Evolutionary conservation across 2,113 vertebrate species (phyloP).

Genomic region (Coregonus clupeaformis): DNA sequence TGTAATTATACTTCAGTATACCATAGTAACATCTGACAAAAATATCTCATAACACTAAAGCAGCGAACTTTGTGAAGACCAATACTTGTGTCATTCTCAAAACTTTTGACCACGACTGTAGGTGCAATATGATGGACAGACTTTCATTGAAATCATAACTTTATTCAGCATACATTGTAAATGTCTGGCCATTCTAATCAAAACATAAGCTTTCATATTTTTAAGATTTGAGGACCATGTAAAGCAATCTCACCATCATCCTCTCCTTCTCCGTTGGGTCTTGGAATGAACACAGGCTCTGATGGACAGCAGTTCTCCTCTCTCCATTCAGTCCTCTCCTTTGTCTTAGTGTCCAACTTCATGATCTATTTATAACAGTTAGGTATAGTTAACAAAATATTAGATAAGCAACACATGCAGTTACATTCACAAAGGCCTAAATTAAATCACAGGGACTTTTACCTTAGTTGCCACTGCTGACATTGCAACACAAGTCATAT

Average conservation of each 20-base stretch:
- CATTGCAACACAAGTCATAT: slow-evolving; percentile 72
- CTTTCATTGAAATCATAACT: background rate
- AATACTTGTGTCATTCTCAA: no score
- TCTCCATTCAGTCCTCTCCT: slow-evolving; percentile 73
- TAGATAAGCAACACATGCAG: background rate
- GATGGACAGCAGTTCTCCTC: slow-evolving; percentile 80
- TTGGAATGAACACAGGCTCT: slow-evolving; percentile 84
- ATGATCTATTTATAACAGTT: slow-evolving; percentile 68
- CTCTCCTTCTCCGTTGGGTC: slow-evolving; percentile 79
- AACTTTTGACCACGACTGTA: no score
- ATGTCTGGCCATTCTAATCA: background rate
- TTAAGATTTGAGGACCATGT: background rate
- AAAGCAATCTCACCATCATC: slow-evolving; percentile 83
- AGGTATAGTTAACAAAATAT: background rate
- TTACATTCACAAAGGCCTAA: background rate
- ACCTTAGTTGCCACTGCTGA: slow-evolving; percentile 80
- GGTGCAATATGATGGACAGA: background rate
- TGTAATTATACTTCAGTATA: no score
- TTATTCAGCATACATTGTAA: background rate
- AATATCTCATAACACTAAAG: no score
- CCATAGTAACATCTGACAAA: no score
- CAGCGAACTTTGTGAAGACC: no score
- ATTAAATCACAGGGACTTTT: background rate
- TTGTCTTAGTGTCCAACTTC: slow-evolving; percentile 83
- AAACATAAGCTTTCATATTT: background rate